phyloP scores from a whole-genome alignment of 1,140 invertebrate genomes.

The Zaprionus taronus region DNA sequence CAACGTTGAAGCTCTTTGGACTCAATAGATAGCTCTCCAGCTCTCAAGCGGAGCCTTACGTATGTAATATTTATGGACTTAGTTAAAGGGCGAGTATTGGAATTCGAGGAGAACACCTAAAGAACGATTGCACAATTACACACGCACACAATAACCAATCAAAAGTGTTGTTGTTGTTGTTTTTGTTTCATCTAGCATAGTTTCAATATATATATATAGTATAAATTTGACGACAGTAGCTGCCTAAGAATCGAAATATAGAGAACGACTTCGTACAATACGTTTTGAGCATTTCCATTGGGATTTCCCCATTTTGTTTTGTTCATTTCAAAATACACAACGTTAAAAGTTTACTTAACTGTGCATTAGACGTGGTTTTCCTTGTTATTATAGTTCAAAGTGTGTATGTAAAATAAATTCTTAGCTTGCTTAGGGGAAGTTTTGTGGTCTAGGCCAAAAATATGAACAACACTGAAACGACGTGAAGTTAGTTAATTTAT shows the following conservation, averaged over 20 bases:
- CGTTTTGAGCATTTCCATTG: constrained; percentile 43
- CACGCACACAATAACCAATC: constrained; percentile 55
- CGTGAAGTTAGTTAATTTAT: constrained; percentile 53
- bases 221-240: constrained; percentile 73
- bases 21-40: constrained; percentile 29
- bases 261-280: constrained; percentile 54
- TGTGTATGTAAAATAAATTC: constrained; percentile 70
- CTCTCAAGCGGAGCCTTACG: constrained; percentile 11
- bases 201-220: constrained; percentile 58
- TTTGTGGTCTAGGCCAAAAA: constrained; percentile 62
- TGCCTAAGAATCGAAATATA: constrained; percentile 70
- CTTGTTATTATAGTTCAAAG: constrained; percentile 21
- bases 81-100: constrained; percentile 22
- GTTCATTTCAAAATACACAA: constrained; percentile 65
- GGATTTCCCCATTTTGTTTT: constrained; percentile 33
- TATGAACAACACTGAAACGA: constrained; percentile 73
- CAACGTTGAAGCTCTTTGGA: constrained; percentile 64
- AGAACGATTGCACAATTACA: constrained; percentile 72
- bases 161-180: constrained; percentile 32
- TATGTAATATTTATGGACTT: constrained; percentile 3
- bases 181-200: constrained; percentile 41
- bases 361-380: constrained; percentile 54
- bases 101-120: constrained; percentile 68
- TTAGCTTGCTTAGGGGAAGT: constrained; percentile 76
- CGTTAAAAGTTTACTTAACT: constrained; percentile 57